Evolutionary conservation across 2,888 invertebrate genomes (phyloP), one percentile per base, ranked within the genome.

Genomic region (Anthrax anthrax): DNA sequence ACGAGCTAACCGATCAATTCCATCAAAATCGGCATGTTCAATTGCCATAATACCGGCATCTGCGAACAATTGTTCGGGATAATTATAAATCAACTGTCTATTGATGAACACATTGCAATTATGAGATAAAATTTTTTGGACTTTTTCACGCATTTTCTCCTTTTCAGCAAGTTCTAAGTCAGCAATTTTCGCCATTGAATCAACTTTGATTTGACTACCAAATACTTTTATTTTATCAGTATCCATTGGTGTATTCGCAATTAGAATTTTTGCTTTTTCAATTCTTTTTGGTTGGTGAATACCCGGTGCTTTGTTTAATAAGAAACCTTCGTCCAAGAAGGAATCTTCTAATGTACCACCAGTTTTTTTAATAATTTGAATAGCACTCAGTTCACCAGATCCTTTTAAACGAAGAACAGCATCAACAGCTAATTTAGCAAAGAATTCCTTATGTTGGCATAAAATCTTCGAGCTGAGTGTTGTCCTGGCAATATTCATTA

Each of bases 191-290:
- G 89, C 81, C 79, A 90, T 81, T 0, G 90, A 90, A 64, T 90
- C 89, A 0, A 89, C 90, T 60, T 88, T 84, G 54, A 90, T 94
- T 53, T 91, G 83, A 38, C 95, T 95, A 39, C 97, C 97, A 70
- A 98, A 98, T 18, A 98, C 83, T 74, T 98, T 97, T 56, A 98
- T 95, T 72, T 99, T 99, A 64, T 99, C 98, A 1, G 96, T 92
- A 71, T 99, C 98, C 98, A 99, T 99, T 0, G 98, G 94, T 12
- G 98, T 99, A 67, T 99, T 99, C 13, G 97, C 97, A 58, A 99
- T 91, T 19, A 99, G 77, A 61, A 99, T 96, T 62, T 81, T 86
- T 2, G 96, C 96, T 61, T 99, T 95, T 62, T 94, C 91, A 54
- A 99, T 64, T 42, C 60, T 60, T 63, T 95, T 91, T 0, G 98